Evolutionary conservation across 2,113 vertebrate genomes (phyloP).

Genomic region (Mormyrus iriodes): DNA sequence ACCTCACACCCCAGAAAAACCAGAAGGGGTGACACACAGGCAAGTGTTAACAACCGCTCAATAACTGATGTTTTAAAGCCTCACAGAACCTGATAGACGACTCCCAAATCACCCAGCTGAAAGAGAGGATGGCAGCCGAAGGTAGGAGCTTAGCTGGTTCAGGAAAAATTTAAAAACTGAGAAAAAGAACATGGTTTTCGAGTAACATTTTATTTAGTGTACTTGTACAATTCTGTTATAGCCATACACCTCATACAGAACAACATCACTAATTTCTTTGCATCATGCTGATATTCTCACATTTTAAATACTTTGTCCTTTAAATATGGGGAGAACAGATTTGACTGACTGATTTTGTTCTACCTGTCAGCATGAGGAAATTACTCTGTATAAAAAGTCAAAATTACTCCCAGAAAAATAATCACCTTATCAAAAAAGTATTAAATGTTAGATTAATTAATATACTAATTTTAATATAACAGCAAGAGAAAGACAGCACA

Average conservation of each 20-base stretch:
- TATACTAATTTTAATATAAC: neutral
- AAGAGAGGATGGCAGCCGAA: neutral
- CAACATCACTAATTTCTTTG: neutral
- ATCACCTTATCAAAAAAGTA: neutral
- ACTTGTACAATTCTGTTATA: neutral
- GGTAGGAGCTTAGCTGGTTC: neutral
- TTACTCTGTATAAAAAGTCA: neutral
- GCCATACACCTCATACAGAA: neutral
- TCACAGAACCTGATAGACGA: neutral
- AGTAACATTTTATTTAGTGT: neutral
- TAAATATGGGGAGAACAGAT: neutral
- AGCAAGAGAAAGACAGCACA: neutral
- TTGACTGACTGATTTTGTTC: neutral
- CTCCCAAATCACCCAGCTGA: neutral
- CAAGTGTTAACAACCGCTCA: neutral
- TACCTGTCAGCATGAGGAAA: neutral
- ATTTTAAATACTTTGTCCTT: neutral
- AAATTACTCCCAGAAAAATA: neutral
- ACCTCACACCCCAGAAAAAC: neutral
- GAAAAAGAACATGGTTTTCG: neutral
- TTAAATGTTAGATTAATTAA: neutral
- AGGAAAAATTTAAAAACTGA: neutral
- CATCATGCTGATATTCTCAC: neutral
- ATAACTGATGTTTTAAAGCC: neutral
- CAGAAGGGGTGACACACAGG: neutral